Evolutionary conservation across 2,797 vertebrate genomes (phyloP).

Genomic region (Neoniphon sammara): DNA sequence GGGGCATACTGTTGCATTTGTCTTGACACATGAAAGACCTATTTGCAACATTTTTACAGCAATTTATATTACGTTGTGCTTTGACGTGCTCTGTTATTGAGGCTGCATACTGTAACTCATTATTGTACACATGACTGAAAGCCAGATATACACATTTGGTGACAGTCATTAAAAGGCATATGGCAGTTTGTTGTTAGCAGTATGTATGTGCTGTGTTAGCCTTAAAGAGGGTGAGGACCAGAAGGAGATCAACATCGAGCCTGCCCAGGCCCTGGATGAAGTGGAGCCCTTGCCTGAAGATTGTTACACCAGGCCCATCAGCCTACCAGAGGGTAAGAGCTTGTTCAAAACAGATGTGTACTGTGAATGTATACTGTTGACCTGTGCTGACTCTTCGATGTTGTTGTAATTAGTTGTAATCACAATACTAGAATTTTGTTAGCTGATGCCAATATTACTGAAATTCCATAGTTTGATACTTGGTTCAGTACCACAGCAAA

Average conservation of each 20-base stretch:
- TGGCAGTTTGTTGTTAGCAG: conserved; percentile 1
- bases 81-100: not conserved
- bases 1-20: not conserved
- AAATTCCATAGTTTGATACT: no score
- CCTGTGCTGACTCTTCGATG: no score
- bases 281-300: conserved; percentile 97
- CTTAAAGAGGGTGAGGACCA: conserved; percentile 98
- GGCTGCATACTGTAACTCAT: not conserved
- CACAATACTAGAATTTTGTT: no score
- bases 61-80: not conserved
- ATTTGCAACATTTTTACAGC: not conserved
- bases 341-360: not conserved
- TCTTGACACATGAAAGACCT: not conserved
- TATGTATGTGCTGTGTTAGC: conserved; percentile 74
- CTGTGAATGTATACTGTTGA: not conserved
- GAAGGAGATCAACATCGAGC: conserved; percentile 95
- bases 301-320: conserved; percentile 93
- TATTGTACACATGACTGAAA: not conserved
- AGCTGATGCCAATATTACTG: no score
- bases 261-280: conserved; percentile 93
- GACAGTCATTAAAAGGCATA: not conserved
- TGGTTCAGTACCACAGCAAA: no score
- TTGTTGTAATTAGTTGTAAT: no score
- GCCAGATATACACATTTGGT: not conserved
- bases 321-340: conserved; percentile 92